These are phyloP conservation scores for Thereva unica DNA, from an alignment of 2,888 invertebrate genomes.

Conservation along the genomic window DNA sequence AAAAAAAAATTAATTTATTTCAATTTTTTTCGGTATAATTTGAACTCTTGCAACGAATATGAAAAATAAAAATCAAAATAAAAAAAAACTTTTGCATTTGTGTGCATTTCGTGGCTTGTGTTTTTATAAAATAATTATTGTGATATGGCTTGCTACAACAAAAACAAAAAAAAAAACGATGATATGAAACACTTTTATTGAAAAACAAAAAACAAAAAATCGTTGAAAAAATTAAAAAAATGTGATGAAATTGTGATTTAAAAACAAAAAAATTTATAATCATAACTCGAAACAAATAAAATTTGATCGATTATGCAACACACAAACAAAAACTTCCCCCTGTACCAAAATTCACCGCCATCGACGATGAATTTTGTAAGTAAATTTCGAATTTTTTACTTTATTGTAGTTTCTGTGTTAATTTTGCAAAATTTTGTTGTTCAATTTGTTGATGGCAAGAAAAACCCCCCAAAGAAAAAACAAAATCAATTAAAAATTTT, in stretches of 20 bases:
- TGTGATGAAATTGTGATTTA: too few relatives aligned
- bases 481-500: too few relatives aligned
- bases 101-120: conserved; percentile 26
- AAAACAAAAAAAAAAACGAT: too few relatives aligned
- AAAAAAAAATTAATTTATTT: conserved; percentile 8
- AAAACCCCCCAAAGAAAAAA: too few relatives aligned
- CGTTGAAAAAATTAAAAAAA: too few relatives aligned
- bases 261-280: conserved; percentile 4
- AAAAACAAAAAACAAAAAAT: too few relatives aligned
- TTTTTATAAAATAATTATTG: conserved; percentile 3
- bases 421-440: conserved; percentile 5
- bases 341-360: conserved; percentile 35
- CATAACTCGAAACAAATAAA: conserved; percentile 3
- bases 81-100: conserved; percentile 18
- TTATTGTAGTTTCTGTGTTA: conserved; percentile 16
- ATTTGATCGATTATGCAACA: background rate
- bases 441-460: background rate
- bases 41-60: too few relatives aligned
- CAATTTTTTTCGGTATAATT: background rate
- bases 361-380: conserved; percentile 37
- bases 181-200: too few relatives aligned
- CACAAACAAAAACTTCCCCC: background rate
- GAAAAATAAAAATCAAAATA: conserved; percentile 1
- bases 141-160: background rate
- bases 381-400: conserved; percentile 24